Base-by-base conservation (phyloP, 2,888 invertebrate species). In the Rhimphoctona megacephalus region DNA sequence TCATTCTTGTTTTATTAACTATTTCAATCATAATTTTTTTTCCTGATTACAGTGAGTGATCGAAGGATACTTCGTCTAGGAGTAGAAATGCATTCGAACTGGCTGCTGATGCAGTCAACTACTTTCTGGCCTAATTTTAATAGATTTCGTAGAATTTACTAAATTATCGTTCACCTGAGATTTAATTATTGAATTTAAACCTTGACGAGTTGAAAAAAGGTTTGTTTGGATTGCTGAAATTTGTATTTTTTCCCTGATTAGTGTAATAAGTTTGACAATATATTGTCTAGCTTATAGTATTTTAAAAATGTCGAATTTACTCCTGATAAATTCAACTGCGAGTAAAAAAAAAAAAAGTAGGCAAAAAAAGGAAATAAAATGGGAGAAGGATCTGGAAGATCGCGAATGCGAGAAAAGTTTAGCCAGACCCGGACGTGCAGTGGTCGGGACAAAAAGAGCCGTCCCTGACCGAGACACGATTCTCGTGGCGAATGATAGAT, bases 401-500 rank as follows among this genome's bases (percentile, higher is more conserved):
- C 69, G 77, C 80, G 85, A 86, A 81, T 83, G 80, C 22, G 84
- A 85, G 78, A 85, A 88, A 87, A 88, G 78, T 89, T 89, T 87
- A 74, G 78, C 83, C 85, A 84, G 87, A 86, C 87, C 49, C 73
- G 81, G 54, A 70, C 66, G 74, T 82, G 84, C 82, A 43, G 76
- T 80, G 81, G 84, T 85, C 79, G 84, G 87, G 82, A 81, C 81
- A 86, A 86, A 88, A 88, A 87, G 81, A 88, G 89, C 87, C 88
- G 90, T 88, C 87, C 88, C 91, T 92, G 92, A 92, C 92, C 93
- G 90, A 90, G 89, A 90, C 93, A 92, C 91, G 90, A 92, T 88
- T 88, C 90, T 91, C 87, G 81, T 61, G 80, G 81, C 87, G 87
- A 88, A 89, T 89, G 91, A 92, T 93, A 93, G 93, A 93, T 92